A percentile compares a stretch with the other conserved stretches of the same genome.
phyloP scores from a whole-genome alignment of 2,888 invertebrate genomes.

The Heliothis peltigera region DNA sequence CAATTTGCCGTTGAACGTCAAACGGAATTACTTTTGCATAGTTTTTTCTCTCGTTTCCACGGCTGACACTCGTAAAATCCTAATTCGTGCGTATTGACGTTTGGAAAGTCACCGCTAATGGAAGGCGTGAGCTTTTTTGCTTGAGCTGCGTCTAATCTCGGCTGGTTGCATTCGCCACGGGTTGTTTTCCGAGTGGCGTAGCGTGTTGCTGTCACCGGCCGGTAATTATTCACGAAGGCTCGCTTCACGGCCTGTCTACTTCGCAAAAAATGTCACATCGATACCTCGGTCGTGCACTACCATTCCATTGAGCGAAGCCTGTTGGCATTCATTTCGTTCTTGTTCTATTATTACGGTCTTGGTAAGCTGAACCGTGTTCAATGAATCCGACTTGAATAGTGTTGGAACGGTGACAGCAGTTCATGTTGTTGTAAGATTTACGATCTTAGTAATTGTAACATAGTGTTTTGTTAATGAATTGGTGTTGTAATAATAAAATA shows the following conservation, averaged over 20 bases:
- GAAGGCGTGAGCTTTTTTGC: slow-evolving; percentile 85
- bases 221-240: slow-evolving; percentile 86
- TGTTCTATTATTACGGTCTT: slow-evolving; percentile 34
- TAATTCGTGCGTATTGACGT: slow-evolving; percentile 88
- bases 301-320: slow-evolving; percentile 47
- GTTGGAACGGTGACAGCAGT: slow-evolving; percentile 36
- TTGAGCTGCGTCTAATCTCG: slow-evolving; percentile 83
- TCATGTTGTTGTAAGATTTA: not conserved
- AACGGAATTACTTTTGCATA: slow-evolving; percentile 68
- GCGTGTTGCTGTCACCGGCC: slow-evolving; percentile 85
- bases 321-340: slow-evolving; percentile 34
- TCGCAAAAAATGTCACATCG: slow-evolving; percentile 72
- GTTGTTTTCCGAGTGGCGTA: slow-evolving; percentile 82
- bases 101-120: slow-evolving; percentile 86
- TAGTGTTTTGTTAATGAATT: no score
- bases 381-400: slow-evolving; percentile 38
- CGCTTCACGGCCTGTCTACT: slow-evolving; percentile 73
- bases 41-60: slow-evolving; percentile 66
- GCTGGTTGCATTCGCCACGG: slow-evolving; percentile 82
- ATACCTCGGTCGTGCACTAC: slow-evolving; percentile 60
- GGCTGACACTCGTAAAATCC: slow-evolving; percentile 78
- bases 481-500: no score
- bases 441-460: no score
- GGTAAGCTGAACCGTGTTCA: slow-evolving; percentile 33
- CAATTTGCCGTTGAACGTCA: slow-evolving; percentile 62